Evolutionary conservation across 2,888 invertebrate species (phyloP), one percentile per base, ranked within the genome.

Genomic region (Nysson spinosus): DNA sequence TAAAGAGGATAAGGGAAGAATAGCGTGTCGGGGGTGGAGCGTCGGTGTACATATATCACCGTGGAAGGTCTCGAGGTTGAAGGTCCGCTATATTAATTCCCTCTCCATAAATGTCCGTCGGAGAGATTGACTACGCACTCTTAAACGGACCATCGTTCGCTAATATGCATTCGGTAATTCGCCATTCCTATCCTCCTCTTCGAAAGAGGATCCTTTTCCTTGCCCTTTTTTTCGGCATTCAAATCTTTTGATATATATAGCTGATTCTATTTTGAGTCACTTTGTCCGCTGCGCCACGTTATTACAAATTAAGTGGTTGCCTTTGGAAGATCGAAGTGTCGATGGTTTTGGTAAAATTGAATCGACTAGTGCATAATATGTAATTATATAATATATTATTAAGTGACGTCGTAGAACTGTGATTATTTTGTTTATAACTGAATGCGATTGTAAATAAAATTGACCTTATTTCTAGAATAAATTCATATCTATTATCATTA

Each of bases 51-150:
- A 77, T 85, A 86, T 85, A 86, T 86, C 86, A 86, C 72, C 70
- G 76, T 64, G 69, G 80, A 83, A 84, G 80, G 79, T 80, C 79
- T 75, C 78, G 70, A 77, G 82, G 83, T 82, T 81, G 80, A 82
- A 82, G 80, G 80, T 82, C 78, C 79, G 81, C 83, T 85, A 87
- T 86, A 87, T 87, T 87, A 87, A 87, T 87, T 87, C 86, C 81
- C 79, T 85, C 85, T 83, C 81, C 86, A 85, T 87, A 87, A 87
- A 87, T 72, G 87, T 87, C 87, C 79, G 79, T 63, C 80, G 75
- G 72, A 74, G 83, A 86, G 87, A 87, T 86, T 87, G 85, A 87
- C 86, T 87, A 86, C 86, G 77, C 77, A 81, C 80, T 84, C 81
- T 86, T 87, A 85, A 87, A 84, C 80, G 82, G 79, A 75, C 84